Evolutionary conservation across 1,140 invertebrate species (phyloP).

Genomic region (Drosophila ercepeae): DNA sequence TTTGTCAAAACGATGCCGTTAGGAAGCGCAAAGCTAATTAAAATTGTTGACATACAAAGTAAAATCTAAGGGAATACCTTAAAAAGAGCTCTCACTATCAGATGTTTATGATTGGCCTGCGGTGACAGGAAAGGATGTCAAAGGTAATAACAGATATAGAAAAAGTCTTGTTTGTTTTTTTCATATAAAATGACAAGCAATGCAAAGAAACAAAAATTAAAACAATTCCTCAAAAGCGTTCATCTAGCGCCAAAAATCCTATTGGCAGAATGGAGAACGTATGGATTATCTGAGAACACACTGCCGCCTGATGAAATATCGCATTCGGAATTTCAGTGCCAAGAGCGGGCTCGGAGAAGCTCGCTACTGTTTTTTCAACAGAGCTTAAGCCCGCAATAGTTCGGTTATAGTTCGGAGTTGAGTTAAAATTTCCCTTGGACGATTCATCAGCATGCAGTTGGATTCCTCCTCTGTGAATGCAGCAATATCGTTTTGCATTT

Average conservation of each 20-base stretch:
- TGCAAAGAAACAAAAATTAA: slow-evolving; percentile 21
- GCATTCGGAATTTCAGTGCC: slow-evolving; percentile 16
- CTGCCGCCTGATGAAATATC: background rate
- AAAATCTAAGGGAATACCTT: background rate
- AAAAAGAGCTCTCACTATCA: background rate
- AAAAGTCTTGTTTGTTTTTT: too few species aligned
- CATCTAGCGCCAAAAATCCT: background rate
- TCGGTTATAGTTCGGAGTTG: slow-evolving; percentile 35
- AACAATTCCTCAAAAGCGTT: slow-evolving; percentile 33
- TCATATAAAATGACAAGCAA: background rate
- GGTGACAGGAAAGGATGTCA: background rate
- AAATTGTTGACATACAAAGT: slow-evolving; percentile 38
- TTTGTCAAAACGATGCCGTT: slow-evolving; percentile 57
- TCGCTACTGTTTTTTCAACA: slow-evolving; percentile 25
- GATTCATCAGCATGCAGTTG: slow-evolving; percentile 51
- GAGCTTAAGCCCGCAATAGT: slow-evolving; percentile 19
- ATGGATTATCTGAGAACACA: slow-evolving; percentile 7
- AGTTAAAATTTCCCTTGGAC: slow-evolving; percentile 29
- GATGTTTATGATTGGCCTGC: background rate
- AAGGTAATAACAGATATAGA: background rate
- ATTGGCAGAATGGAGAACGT: background rate
- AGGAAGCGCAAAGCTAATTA: slow-evolving; percentile 51
- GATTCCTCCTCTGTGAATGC: slow-evolving; percentile 20
- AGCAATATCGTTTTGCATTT: slow-evolving; percentile 20
- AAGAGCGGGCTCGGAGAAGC: slow-evolving; percentile 2